Evolutionary conservation across 2,113 vertebrate genomes (phyloP).

Genomic region (Oriolus oriolus): DNA sequence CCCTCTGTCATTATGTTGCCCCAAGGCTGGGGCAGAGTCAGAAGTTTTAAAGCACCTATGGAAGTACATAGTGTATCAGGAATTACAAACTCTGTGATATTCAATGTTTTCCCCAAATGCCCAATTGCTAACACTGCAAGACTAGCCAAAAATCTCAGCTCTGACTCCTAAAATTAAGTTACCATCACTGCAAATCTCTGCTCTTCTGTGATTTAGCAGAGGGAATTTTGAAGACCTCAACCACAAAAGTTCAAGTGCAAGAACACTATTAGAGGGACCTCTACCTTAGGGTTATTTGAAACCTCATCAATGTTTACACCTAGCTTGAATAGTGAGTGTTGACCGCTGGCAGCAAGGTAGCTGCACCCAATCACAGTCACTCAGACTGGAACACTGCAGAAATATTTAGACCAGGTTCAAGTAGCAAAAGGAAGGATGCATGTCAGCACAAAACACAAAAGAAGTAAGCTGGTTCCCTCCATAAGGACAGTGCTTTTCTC

Average conservation of each 20-base stretch:
- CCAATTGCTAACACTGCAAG: background rate
- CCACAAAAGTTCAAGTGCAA: background rate
- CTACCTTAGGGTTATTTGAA: background rate
- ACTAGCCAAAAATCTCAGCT: background rate
- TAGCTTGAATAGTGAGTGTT: background rate
- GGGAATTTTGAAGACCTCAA: background rate
- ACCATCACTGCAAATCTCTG: background rate
- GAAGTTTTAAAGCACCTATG: background rate
- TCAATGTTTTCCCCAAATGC: background rate
- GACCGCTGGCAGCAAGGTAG: background rate
- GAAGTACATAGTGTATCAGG: fast-evolving
- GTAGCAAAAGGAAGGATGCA: background rate
- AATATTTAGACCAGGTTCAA: background rate
- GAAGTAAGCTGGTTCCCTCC: background rate
- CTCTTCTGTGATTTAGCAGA: background rate
- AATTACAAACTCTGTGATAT: background rate
- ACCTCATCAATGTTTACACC: background rate
- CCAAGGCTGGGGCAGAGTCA: background rate
- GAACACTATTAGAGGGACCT: background rate
- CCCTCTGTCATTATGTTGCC: background rate
- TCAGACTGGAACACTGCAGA: background rate
- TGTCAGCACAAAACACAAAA: background rate
- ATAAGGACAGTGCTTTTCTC: background rate
- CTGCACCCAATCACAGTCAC: background rate
- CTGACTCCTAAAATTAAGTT: background rate